Conservation (phyloP, 2,113 vertebrate species). For the Gallinago undulata region DNA sequence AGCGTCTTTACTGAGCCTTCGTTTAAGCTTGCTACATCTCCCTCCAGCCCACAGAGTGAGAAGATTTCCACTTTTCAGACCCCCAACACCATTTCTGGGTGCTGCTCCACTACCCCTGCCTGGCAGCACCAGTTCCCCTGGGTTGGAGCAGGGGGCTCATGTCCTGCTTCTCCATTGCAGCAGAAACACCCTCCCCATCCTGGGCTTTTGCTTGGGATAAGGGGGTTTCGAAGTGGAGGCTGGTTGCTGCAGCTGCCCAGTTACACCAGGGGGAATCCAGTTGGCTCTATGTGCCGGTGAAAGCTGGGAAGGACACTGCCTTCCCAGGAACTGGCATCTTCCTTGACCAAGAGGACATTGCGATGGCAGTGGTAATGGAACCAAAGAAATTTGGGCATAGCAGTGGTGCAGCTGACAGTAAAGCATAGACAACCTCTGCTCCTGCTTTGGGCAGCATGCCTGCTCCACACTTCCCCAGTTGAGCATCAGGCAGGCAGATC, state of each 20-base stretch:
- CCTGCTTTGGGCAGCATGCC: not conserved
- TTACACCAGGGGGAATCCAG: not conserved
- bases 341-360: not conserved
- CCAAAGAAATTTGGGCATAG: not conserved
- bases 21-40: not conserved
- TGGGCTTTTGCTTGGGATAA: not conserved
- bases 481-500: fast-evolving
- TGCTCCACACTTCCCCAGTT: fast-evolving
- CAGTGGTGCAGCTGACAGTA: not conserved
- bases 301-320: not conserved
- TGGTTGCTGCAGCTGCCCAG: not conserved
- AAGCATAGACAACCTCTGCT: not conserved
- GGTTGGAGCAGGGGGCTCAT: not conserved
- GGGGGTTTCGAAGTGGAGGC: not conserved
- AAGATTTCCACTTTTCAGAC: not conserved
- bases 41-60: not conserved
- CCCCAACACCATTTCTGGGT: not conserved
- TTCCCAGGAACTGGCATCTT: not conserved
- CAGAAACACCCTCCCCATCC: not conserved
- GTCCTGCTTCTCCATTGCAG: not conserved
- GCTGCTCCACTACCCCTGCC: not conserved
- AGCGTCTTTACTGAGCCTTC: not conserved
- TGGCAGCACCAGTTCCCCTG: fast-evolving
- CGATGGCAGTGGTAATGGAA: not conserved
- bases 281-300: not conserved